These are phyloP conservation scores for Byasa hedistus DNA, from an alignment of 2,888 invertebrate species.

Conservation along the genomic window DNA sequence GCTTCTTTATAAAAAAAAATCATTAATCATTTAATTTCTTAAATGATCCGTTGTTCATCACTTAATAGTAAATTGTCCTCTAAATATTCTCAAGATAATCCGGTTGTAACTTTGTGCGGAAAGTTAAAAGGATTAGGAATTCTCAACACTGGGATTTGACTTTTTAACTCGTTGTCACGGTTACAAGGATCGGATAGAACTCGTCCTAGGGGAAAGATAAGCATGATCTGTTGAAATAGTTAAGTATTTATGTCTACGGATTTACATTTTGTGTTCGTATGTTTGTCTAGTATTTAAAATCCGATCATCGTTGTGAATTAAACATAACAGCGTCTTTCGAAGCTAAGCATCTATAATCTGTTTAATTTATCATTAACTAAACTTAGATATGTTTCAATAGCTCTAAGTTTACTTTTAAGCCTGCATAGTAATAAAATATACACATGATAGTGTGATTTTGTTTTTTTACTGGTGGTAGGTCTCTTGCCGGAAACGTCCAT, in stretches of 20 bases:
- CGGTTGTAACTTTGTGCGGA: not conserved
- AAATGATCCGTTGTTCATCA: not conserved
- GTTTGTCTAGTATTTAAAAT: too few relatives aligned
- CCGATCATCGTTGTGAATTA: not conserved
- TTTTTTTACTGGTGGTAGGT: too few relatives aligned
- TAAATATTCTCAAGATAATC: not conserved
- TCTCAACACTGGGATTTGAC: constrained; percentile 26
- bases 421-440: too few relatives aligned
- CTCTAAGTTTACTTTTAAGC: too few relatives aligned
- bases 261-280: not conserved
- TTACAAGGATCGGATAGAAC: constrained; percentile 12
- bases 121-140: constrained; percentile 22
- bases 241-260: constrained; percentile 9
- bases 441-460: too few relatives aligned
- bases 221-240: constrained; percentile 23
- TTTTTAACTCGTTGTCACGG: constrained; percentile 20
- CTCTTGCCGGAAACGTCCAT: too few relatives aligned
- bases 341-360: not conserved
- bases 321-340: too few relatives aligned
- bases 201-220: constrained; percentile 23
- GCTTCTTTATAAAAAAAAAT: not conserved
- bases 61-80: not conserved
- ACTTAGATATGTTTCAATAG: not conserved
- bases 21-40: not conserved
- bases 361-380: not conserved